A percentile compares a stretch with the other conserved stretches of the same genome.
Conservation (phyloP, 2,888 invertebrate genomes). For the Aproaerema taeniolella region DNA sequence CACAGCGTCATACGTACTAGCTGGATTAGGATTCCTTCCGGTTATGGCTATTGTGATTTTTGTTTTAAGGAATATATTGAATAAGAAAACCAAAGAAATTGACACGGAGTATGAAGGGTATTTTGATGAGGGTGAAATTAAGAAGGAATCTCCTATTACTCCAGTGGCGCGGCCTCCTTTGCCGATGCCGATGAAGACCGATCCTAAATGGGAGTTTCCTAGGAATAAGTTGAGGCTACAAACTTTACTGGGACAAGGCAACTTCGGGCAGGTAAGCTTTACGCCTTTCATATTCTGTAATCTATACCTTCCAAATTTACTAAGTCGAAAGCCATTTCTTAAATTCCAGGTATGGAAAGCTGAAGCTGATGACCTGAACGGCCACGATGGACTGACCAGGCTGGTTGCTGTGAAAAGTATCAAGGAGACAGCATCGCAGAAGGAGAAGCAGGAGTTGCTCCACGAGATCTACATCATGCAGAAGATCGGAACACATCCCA, state of each 20-base stretch:
- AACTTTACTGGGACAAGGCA: constrained; percentile 89
- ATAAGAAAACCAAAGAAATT: constrained; percentile 73
- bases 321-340: no score
- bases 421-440: constrained; percentile 86
- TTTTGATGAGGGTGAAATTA: constrained; percentile 75
- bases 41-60: constrained; percentile 77
- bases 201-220: constrained; percentile 86
- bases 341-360: constrained; percentile 86
- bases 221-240: constrained; percentile 86
- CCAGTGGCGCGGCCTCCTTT: constrained; percentile 76
- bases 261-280: constrained; percentile 84
- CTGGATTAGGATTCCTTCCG: constrained; percentile 78
- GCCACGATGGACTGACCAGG: constrained; percentile 85
- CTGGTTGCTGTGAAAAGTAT: constrained; percentile 92
- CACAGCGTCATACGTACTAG: constrained; percentile 78
- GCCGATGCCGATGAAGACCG: constrained; percentile 72
- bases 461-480: constrained; percentile 88
- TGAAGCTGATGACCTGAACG: constrained; percentile 87
- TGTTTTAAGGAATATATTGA: constrained; percentile 71
- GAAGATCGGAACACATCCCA: constrained; percentile 88
- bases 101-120: constrained; percentile 80
- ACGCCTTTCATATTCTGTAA: neutral
- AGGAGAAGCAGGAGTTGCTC: constrained; percentile 86
- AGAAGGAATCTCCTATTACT: constrained; percentile 70
- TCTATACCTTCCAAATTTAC: no score